Evolutionary conservation across 2,888 invertebrate genomes (phyloP).

Genomic region (Chymomyza caudatula): DNA sequence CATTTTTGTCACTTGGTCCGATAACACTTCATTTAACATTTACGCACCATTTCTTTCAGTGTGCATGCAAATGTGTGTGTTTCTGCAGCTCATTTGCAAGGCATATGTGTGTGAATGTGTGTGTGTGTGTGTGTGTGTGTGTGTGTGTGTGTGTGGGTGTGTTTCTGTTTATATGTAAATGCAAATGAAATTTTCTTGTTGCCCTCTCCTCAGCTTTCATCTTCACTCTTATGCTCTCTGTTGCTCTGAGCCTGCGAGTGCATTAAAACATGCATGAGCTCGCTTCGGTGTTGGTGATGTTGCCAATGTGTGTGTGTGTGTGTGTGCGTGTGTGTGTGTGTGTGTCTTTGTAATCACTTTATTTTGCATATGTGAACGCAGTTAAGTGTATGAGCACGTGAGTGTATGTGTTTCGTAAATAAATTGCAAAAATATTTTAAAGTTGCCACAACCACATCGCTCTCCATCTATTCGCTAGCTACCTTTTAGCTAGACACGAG

Average conservation of each 20-base stretch:
- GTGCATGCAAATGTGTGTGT: neutral
- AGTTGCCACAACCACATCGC: slow-evolving; percentile 56
- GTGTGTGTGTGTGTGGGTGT: slow-evolving; percentile 12
- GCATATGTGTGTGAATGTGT: neutral
- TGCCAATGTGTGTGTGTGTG: slow-evolving; percentile 8
- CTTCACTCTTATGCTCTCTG: slow-evolving; percentile 9
- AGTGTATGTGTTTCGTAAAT: slow-evolving; percentile 36
- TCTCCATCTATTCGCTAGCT: slow-evolving; percentile 1
- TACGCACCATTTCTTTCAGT: neutral
- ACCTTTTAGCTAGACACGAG: slow-evolving; percentile 13
- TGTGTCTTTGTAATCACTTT: slow-evolving; percentile 61
- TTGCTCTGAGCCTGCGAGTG: slow-evolving; percentile 29
- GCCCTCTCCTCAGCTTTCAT: neutral
- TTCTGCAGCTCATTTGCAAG: neutral
- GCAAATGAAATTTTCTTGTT: slow-evolving; percentile 56
- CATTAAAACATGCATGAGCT: slow-evolving; percentile 55
- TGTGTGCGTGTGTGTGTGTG: slow-evolving; percentile 17
- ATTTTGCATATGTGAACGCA: slow-evolving; percentile 63
- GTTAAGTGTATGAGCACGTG: slow-evolving; percentile 53
- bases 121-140: neutral
- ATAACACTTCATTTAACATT: too few species aligned
- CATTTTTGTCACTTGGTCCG: too few species aligned
- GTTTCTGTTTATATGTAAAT: slow-evolving; percentile 20
- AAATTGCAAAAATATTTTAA: slow-evolving; percentile 70
- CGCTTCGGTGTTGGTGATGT: slow-evolving; percentile 7